Conservation (phyloP, 2,113 vertebrate genomes). For the Hemicordylus capensis region DNA sequence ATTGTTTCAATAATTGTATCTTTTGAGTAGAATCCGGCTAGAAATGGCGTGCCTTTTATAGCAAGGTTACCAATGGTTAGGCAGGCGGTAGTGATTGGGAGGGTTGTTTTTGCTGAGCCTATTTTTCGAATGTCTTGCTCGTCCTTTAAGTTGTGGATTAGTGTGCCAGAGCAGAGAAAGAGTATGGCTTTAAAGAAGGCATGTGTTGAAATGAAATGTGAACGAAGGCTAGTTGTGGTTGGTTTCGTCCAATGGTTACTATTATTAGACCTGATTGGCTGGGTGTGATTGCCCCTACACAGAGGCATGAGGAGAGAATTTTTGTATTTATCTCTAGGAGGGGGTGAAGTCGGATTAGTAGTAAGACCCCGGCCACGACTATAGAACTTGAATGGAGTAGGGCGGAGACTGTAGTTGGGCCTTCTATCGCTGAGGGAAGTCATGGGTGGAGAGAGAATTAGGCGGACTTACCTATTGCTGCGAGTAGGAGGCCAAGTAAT, state of each 20-base stretch:
- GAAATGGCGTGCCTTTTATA: neutral
- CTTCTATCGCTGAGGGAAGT: rapidly evolving
- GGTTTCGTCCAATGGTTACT: too few relatives aligned
- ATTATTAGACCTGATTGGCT: too few relatives aligned
- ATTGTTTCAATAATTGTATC: neutral
- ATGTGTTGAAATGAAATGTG: too few relatives aligned
- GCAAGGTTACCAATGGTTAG: neutral
- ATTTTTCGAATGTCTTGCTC: slow-evolving; percentile 5
- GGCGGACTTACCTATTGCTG: rapidly evolving
- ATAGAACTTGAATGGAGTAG: too few relatives aligned
- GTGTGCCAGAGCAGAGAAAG: neutral
- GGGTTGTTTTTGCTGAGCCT: neutral
- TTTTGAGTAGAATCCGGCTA: neutral
- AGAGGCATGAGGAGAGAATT: too few relatives aligned
- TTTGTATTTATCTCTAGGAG: too few relatives aligned
- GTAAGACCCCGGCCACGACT: too few relatives aligned
- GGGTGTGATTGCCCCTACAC: too few relatives aligned
- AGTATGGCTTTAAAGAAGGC: slow-evolving; percentile 20
- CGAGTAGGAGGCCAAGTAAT: rapidly evolving
- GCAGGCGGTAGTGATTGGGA: neutral
- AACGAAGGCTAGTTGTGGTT: too few relatives aligned
- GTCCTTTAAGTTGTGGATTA: neutral
- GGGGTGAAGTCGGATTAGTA: too few relatives aligned
- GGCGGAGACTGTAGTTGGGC: rapidly evolving
- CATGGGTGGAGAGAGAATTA: neutral